Evolutionary conservation across 2,797 vertebrate genomes (phyloP).

Genomic region (Spinus olivaceus): DNA sequence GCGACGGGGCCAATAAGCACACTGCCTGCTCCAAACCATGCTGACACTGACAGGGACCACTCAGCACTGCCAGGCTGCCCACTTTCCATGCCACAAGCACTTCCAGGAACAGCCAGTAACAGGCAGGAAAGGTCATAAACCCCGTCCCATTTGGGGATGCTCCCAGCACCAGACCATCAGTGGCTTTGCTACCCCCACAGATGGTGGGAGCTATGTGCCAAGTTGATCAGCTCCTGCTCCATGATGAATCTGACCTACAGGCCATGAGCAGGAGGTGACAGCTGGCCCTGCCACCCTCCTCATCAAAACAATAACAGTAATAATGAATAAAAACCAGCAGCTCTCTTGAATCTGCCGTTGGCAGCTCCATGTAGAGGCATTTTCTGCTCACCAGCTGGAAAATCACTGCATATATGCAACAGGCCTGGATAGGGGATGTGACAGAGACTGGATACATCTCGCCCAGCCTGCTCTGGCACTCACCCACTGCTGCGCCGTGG

Average conservation of each 20-base stretch:
- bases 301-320: background rate
- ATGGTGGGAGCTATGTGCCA: background rate
- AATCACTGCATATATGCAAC: background rate
- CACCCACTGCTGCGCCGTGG: rapidly evolving
- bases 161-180: background rate
- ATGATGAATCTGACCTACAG: background rate
- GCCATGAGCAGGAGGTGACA: background rate
- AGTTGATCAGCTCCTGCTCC: rapidly evolving
- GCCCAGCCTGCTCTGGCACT: background rate
- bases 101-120: background rate
- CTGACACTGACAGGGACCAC: background rate
- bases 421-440: background rate
- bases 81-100: rapidly evolving
- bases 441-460: background rate
- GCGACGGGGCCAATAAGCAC: rapidly evolving
- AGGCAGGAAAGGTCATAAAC: background rate
- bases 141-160: rapidly evolving
- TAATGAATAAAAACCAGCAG: background rate
- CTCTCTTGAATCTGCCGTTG: background rate
- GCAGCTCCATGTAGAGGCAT: background rate
- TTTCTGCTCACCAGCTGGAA: background rate
- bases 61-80: rapidly evolving
- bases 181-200: background rate
- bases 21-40: rapidly evolving
- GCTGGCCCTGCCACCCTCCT: background rate